A percentile compares a stretch with the other conserved stretches of the same genome.
Evolutionary conservation across 2,888 invertebrate species (phyloP).

Genomic region (Pyrgus malvae): DNA sequence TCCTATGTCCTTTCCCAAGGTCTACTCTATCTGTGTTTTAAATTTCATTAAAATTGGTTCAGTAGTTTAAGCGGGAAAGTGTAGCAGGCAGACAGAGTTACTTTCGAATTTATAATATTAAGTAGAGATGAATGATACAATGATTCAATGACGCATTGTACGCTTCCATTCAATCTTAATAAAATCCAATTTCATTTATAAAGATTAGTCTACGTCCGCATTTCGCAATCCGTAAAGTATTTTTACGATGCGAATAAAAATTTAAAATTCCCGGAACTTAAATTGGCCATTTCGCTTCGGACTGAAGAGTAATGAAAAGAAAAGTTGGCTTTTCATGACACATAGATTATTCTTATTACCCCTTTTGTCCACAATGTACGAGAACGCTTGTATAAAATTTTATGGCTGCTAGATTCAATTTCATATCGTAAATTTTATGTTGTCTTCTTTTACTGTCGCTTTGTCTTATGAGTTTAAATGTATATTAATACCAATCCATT

Average conservation of each 20-base stretch:
- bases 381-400: conserved; percentile 67
- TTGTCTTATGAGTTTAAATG: no score
- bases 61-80: no score
- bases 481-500: no score
- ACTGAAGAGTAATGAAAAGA: conserved; percentile 63
- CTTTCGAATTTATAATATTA: no score
- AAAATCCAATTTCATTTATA: conserved; percentile 10
- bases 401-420: conserved; percentile 56
- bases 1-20: no score
- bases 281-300: conserved; percentile 51
- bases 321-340: conserved; percentile 63
- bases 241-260: conserved; percentile 38
- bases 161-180: not conserved
- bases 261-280: conserved; percentile 42
- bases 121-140: no score
- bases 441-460: not conserved
- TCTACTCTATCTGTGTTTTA: no score
- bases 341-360: conserved; percentile 66
- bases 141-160: no score
- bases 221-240: conserved; percentile 27
- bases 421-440: conserved; percentile 33
- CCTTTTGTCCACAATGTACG: conserved; percentile 68
- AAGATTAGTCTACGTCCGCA: conserved; percentile 6
- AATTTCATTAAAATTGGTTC: no score
- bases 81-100: no score